Percentiles rank a stretch among this genome's conserved stretches.
Evolutionary conservation across 2,797 vertebrate genomes (phyloP).

Genomic region (Anomalospiza imberbis): DNA sequence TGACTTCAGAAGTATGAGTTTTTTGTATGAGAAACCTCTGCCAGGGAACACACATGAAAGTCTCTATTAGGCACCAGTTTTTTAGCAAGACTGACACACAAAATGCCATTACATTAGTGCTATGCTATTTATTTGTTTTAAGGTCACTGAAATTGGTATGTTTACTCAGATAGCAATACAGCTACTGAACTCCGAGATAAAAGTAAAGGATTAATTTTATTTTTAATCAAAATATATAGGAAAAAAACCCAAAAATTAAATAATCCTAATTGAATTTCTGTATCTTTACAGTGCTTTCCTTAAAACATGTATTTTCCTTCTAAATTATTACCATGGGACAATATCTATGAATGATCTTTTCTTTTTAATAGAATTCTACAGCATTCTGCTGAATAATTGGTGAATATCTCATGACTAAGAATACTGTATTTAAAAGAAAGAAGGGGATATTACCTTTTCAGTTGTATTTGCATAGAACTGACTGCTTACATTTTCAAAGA

Average conservation of each 20-base stretch:
- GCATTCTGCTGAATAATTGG: not conserved
- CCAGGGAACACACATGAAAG: not conserved
- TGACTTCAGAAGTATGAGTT: not conserved
- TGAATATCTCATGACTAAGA: not conserved
- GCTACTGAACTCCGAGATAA: not conserved
- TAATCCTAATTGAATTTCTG: not conserved
- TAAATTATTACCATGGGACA: not conserved
- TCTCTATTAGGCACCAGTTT: fast-evolving
- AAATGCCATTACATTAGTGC: not conserved
- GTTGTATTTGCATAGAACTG: not conserved
- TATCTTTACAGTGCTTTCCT: not conserved
- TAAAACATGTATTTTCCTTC: not conserved
- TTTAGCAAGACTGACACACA: not conserved
- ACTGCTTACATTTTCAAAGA: not conserved
- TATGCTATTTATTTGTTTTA: not conserved
- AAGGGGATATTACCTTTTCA: not conserved
- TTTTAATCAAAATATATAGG: not conserved
- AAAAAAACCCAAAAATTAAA: not conserved
- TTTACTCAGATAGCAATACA: not conserved
- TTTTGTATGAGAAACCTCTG: not conserved
- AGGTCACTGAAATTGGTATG: fast-evolving
- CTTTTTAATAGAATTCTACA: not conserved
- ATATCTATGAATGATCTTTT: not conserved
- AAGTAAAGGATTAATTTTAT: not conserved
- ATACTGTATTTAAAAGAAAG: not conserved